These are phyloP conservation scores for Hippocampus comes DNA, from an alignment of 2,113 vertebrate genomes.

Conservation along the genomic window DNA sequence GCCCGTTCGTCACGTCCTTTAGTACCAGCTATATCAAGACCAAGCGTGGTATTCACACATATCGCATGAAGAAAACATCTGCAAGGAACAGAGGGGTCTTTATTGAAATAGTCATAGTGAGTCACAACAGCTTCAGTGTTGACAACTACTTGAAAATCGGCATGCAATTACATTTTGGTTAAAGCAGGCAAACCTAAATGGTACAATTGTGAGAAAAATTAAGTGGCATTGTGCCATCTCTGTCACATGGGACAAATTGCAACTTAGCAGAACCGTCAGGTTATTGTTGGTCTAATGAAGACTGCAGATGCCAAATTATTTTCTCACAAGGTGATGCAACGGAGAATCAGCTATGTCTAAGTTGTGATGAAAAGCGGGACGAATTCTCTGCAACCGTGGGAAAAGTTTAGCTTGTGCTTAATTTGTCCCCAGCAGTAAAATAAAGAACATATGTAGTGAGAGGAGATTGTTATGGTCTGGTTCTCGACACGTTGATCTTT, in stretches of 20 bases:
- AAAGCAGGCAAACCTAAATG: conserved; percentile 3
- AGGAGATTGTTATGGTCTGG: conserved; percentile 1
- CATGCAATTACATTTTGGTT: neutral
- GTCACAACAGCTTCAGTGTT: conserved; percentile 7
- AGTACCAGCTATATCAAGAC: neutral
- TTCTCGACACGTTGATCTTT: conserved; percentile 17
- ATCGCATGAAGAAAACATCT: neutral
- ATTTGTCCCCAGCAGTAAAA: neutral
- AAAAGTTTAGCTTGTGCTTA: neutral
- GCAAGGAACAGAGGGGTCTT: neutral
- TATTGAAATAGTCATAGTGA: neutral
- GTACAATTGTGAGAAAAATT: conserved; percentile 10
- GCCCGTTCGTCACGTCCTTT: neutral
- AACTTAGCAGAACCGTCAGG: neutral
- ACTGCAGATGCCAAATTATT: neutral
- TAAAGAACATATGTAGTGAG: neutral
- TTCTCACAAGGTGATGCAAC: neutral
- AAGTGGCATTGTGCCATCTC: neutral
- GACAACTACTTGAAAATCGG: neutral
- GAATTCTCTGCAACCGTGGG: neutral
- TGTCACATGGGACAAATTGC: conserved; percentile 3
- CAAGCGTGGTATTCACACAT: neutral
- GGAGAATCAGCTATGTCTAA: neutral
- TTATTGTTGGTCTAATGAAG: neutral
- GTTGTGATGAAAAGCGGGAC: neutral